phyloP scores from a whole-genome alignment of 2,888 invertebrate species.

The Stenchaetothrips biformis region DNA sequence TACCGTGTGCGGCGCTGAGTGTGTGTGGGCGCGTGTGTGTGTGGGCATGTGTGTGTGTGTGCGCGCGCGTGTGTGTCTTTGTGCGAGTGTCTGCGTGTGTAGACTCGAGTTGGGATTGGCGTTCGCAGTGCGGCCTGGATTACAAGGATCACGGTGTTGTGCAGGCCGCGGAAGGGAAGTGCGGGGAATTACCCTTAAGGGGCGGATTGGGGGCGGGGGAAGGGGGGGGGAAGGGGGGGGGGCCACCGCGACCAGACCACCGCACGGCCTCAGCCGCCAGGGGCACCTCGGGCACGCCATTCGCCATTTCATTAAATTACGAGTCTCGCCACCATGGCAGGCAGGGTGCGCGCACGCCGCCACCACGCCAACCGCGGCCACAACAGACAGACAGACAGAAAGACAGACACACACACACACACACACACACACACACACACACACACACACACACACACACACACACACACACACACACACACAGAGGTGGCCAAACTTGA shows the following conservation, averaged over 20 bases:
- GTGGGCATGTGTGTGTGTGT: too few species aligned
- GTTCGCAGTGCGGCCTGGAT: neutral
- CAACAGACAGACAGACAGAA: too few species aligned
- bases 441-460: neutral
- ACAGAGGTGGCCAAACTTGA: neutral
- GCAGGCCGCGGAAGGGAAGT: neutral
- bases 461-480: neutral
- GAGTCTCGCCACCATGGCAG: neutral
- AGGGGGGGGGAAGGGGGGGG: neutral
- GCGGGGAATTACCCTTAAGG: too few species aligned
- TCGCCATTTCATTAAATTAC: constrained; percentile 11
- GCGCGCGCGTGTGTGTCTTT: neutral
- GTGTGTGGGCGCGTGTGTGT: too few species aligned
- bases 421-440: too few species aligned
- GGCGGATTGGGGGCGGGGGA: too few species aligned
- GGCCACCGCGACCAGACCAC: neutral
- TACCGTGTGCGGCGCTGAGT: too few species aligned
- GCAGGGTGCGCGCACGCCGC: too few species aligned
- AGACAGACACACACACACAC: too few species aligned
- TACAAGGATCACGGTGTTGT: constrained; percentile 4
- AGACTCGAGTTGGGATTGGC: neutral
- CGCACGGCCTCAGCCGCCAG: neutral
- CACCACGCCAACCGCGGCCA: too few species aligned
- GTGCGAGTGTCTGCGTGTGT: neutral
- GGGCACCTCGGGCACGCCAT: neutral